phyloP scores from a whole-genome alignment of 2,888 invertebrate species.

The Rambutsinella grinnellia region DNA sequence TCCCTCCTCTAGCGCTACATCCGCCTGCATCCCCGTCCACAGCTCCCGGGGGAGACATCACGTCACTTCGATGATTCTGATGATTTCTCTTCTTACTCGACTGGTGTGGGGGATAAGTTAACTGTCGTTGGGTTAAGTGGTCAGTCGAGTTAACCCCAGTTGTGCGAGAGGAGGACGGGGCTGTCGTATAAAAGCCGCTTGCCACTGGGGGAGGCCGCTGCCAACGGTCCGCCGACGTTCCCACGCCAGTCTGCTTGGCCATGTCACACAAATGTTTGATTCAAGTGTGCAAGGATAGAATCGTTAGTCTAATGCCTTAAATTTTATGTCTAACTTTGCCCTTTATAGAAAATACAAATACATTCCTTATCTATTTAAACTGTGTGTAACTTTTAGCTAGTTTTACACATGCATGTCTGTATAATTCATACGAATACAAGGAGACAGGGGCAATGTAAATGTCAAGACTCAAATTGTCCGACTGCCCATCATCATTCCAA shows the following conservation, averaged over 20 bases:
- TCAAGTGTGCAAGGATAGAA: background rate
- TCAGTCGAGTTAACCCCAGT: slow-evolving; percentile 28
- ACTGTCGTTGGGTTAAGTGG: slow-evolving; percentile 42
- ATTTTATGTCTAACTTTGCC: too few relatives aligned
- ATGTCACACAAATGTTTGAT: slow-evolving; percentile 36
- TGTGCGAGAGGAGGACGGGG: slow-evolving; percentile 40
- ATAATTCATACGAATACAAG: too few relatives aligned
- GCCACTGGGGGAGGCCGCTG: slow-evolving; percentile 48
- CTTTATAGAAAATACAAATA: too few relatives aligned
- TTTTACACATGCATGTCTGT: background rate
- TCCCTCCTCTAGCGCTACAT: slow-evolving; percentile 17
- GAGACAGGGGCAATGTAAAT: too few relatives aligned
- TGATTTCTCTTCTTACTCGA: slow-evolving; percentile 48
- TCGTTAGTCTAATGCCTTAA: too few relatives aligned
- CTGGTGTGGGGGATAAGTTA: slow-evolving; percentile 53
- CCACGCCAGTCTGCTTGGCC: slow-evolving; percentile 53
- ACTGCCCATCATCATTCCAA: too few relatives aligned
- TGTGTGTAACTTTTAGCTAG: background rate
- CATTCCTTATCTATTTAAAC: too few relatives aligned
- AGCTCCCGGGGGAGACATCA: slow-evolving; percentile 54
- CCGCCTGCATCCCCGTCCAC: slow-evolving; percentile 40
- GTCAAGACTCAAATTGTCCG: too few relatives aligned
- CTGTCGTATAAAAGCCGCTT: slow-evolving; percentile 50
- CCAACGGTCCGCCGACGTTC: slow-evolving; percentile 52
- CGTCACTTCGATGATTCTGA: slow-evolving; percentile 48